Base-by-base conservation (phyloP, 2,113 vertebrate species). In the Cyprinus carpio region DNA sequence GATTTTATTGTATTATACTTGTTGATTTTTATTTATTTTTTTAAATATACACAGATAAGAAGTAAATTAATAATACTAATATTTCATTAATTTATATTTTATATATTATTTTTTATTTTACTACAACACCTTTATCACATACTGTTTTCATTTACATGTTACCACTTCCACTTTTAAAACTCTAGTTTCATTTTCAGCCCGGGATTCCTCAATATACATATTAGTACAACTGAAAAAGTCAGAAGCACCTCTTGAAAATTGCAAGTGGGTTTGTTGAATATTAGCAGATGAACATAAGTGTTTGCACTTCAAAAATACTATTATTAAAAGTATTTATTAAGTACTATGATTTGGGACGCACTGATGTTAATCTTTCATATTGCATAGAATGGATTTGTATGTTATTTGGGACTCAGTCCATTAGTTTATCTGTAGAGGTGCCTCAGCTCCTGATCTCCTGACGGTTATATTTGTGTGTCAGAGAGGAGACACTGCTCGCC, bases 401-500 rank as follows among this genome's bases (percentile, higher is more conserved):
- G 15, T 51, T 16, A 51, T 51, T 51, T 51, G 49, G 49, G 43
- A 10, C 40, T 43, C 40, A 46, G 40, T 43, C 9, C 40, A 43
- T 10, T 43, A 10, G 40, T 43, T 43, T 43, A 49, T 15, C 46
- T 49, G 46, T 49, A 10, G 40, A 43, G 9, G 37, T 7, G 37
- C 37, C 43, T 46, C 11, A 46, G 49, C 49, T 62, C 34, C 20
- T 34, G 56, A 29, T 65, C 25, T 46, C 3, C 43, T 46, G 43
- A 46, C 2, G 23, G 4, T 9, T 37, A 4, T 60, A 9, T 80
- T 34, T 4, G 62, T 54, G 15, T 54, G n/a, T 23, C 91, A 99
- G 97, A 99, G 93, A 96, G 96, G 95, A 97, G 96, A 90, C 96
- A 98, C 91, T 87, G 95, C 93, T 98, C 97, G 90, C 94, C 97